Percentiles rank a stretch among this genome's conserved stretches.
Evolutionary conservation across 2,113 vertebrate species (phyloP).

Genomic region (Hippopotamus amphibius): DNA sequence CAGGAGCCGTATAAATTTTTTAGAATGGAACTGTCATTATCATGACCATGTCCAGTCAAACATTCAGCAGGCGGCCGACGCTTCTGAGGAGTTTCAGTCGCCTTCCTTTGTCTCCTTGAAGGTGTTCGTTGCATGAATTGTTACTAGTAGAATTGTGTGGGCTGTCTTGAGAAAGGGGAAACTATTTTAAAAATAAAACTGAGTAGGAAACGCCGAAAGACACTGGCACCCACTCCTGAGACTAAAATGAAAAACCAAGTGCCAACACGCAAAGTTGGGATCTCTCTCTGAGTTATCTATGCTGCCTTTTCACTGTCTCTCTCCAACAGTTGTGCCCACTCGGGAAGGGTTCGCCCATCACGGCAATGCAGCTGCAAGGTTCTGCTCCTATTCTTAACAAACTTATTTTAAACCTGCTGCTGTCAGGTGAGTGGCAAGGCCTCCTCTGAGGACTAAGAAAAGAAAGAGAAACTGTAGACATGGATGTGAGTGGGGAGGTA

Average conservation of each 20-base stretch:
- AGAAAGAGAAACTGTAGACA: neutral
- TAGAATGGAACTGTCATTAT: constrained; percentile 46
- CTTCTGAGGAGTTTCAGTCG: neutral
- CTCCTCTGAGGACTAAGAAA: neutral
- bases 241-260: neutral
- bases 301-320: neutral
- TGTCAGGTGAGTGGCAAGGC: constrained; percentile 34
- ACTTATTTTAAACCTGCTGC: constrained; percentile 53
- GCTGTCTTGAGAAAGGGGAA: constrained; percentile 36
- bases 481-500: neutral
- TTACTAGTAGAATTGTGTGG: neutral
- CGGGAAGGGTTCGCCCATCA: neutral
- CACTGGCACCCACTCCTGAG: neutral
- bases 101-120: constrained; percentile 50
- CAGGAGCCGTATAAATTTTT: constrained; percentile 54
- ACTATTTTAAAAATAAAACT: constrained; percentile 63
- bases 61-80: neutral
- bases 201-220: constrained; percentile 53
- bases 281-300: fast-evolving
- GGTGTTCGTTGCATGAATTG: neutral
- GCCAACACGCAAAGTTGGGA: neutral
- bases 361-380: fast-evolving
- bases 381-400: constrained; percentile 36
- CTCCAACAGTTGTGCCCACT: neutral
- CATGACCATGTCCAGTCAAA: neutral